phyloP scores from a whole-genome alignment of 2,113 vertebrate species.

The Colius striatus region DNA sequence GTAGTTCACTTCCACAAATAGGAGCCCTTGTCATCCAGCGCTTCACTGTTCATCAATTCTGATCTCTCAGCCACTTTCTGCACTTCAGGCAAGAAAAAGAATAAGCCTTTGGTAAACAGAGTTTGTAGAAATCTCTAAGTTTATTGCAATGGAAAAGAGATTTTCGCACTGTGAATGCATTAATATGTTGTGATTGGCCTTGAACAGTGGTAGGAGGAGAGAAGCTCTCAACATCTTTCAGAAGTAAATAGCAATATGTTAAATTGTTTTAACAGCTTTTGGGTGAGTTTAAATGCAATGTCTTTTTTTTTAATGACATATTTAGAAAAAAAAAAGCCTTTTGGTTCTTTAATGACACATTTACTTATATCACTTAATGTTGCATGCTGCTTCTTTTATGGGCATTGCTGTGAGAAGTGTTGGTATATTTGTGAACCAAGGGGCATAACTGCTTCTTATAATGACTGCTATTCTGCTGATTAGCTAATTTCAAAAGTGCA shows the following conservation, averaged over 20 bases:
- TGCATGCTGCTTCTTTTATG: background rate
- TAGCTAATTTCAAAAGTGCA: conserved; percentile 6
- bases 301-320: background rate
- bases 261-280: conserved; percentile 47
- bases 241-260: conserved; percentile 35
- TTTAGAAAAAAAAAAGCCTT: conserved; percentile 14
- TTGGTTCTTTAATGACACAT: conserved; percentile 13
- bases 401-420: background rate
- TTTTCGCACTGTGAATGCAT: background rate
- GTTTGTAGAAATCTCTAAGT: background rate
- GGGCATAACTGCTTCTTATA: background rate
- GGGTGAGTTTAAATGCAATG: background rate
- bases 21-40: background rate
- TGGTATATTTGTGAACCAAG: background rate
- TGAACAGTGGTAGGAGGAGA: background rate
- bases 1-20: background rate
- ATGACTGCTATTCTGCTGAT: background rate
- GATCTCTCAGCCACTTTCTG: background rate
- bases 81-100: background rate
- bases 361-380: conserved; percentile 37
- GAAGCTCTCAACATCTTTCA: conserved; percentile 8
- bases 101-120: background rate
- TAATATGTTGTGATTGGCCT: conserved; percentile 23
- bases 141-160: background rate
- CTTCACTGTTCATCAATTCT: background rate